These are phyloP conservation scores for Anthopleura sola DNA, from an alignment of 64 coral and sea anemone species.

Conservation along the genomic window DNA sequence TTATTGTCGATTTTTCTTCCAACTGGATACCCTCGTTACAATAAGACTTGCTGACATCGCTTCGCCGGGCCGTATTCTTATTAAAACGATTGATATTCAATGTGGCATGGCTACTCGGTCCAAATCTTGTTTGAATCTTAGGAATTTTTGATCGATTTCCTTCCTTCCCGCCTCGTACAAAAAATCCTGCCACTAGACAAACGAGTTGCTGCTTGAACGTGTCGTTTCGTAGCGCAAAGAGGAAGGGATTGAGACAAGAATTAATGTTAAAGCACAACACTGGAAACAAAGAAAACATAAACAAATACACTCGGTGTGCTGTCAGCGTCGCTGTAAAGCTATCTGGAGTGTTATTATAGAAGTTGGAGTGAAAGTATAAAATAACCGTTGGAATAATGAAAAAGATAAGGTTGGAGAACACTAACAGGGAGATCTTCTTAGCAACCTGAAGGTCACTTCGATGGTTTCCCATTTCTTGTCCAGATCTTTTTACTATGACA, in stretches of 20 bases:
- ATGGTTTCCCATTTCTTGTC: slow-evolving; percentile 29
- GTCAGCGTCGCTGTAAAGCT: not conserved
- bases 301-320: slow-evolving; percentile 12
- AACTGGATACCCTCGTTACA: not conserved
- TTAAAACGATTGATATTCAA: not conserved
- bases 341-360: not conserved
- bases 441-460: slow-evolving; percentile 33
- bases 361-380: slow-evolving; percentile 20
- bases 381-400: slow-evolving; percentile 44
- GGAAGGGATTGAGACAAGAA: slow-evolving; percentile 47
- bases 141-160: not conserved
- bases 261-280: slow-evolving; percentile 38
- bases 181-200: not conserved
- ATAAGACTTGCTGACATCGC: not conserved
- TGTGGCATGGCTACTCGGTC: not conserved
- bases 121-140: not conserved
- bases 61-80: not conserved
- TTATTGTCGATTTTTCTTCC: not conserved
- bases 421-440: slow-evolving; percentile 39
- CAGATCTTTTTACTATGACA: slow-evolving; percentile 17
- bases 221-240: slow-evolving; percentile 37
- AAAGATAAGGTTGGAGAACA: slow-evolving; percentile 48
- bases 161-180: not conserved
- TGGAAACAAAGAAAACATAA: slow-evolving; percentile 31
- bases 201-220: slow-evolving; percentile 31